phyloP scores from a whole-genome alignment of 2,113 vertebrate species.

The Cyprinus carpio region DNA sequence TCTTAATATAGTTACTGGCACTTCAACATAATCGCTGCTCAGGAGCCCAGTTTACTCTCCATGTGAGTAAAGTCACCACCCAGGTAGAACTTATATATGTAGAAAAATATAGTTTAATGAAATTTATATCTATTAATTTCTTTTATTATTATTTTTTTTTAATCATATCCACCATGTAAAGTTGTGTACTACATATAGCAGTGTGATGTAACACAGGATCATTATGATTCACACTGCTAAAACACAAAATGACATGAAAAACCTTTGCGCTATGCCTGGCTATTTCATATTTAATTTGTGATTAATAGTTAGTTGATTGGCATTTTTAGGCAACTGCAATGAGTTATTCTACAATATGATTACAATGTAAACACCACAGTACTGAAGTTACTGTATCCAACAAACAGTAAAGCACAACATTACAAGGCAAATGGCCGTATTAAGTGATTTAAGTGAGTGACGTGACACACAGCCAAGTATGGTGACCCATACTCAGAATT shows the following conservation, averaged over 20 bases:
- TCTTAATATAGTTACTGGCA: neutral
- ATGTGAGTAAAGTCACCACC: slow-evolving; percentile 59
- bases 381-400: slow-evolving; percentile 71
- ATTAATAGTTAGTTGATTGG: slow-evolving; percentile 75
- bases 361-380: slow-evolving; percentile 80
- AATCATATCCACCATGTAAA: slow-evolving; percentile 73
- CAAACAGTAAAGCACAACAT: slow-evolving; percentile 77
- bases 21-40: slow-evolving; percentile 12
- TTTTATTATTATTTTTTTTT: slow-evolving; percentile 34
- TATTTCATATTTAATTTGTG: slow-evolving; percentile 67
- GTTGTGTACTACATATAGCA: slow-evolving; percentile 61
- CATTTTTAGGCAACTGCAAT: slow-evolving; percentile 74
- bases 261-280: slow-evolving; percentile 48
- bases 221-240: slow-evolving; percentile 64
- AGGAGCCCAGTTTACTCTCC: slow-evolving; percentile 42
- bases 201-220: slow-evolving; percentile 69
- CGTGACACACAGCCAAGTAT: too few relatives aligned
- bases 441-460: too few relatives aligned
- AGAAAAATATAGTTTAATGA: slow-evolving; percentile 84
- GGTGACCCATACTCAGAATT: too few relatives aligned
- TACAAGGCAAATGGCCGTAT: slow-evolving; percentile 79
- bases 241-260: slow-evolving; percentile 51
- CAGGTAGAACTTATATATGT: slow-evolving; percentile 77
- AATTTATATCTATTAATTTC: slow-evolving; percentile 74
- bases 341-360: slow-evolving; percentile 74